Conservation (phyloP, 2,113 vertebrate genomes). For the Siniperca knerii region DNA sequence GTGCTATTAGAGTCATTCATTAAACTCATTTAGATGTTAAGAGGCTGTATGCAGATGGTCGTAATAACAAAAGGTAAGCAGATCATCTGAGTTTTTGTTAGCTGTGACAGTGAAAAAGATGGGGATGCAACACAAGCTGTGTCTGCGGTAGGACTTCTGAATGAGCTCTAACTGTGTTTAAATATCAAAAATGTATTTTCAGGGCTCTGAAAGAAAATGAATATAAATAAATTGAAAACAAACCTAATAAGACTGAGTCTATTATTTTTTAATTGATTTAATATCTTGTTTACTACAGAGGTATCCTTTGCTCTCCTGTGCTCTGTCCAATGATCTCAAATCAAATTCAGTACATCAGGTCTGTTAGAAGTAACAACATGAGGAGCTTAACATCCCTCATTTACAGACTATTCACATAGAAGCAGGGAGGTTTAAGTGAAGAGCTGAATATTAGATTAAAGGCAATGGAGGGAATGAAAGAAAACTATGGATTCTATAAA, state of each 20-base stretch:
- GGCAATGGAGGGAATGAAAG: constrained; percentile 43
- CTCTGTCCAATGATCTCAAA: constrained; percentile 18
- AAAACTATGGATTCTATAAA: constrained; percentile 66
- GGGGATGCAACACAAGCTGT: constrained; percentile 10
- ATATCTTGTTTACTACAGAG: neutral
- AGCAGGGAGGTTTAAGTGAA: constrained; percentile 23
- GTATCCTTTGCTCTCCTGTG: neutral
- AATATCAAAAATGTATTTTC: neutral
- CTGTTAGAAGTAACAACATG: constrained; percentile 22
- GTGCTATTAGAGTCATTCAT: neutral
- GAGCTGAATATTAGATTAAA: constrained; percentile 63
- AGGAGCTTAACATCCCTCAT: constrained; percentile 42
- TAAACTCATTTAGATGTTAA: neutral
- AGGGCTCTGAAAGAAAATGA: neutral
- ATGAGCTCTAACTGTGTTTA: neutral
- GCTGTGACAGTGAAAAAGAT: constrained; percentile 9
- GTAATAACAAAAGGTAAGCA: constrained; percentile 11
- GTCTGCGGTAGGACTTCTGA: neutral
- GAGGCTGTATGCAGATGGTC: neutral
- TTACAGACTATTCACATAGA: constrained; percentile 34
- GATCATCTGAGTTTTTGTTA: constrained; percentile 2
- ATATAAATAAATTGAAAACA: neutral
- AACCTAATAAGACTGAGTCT: neutral
- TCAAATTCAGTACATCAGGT: constrained; percentile 27
- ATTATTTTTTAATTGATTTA: constrained; percentile 9